Conservation (phyloP, 2,113 vertebrate genomes). For the Bungarus multicinctus region DNA sequence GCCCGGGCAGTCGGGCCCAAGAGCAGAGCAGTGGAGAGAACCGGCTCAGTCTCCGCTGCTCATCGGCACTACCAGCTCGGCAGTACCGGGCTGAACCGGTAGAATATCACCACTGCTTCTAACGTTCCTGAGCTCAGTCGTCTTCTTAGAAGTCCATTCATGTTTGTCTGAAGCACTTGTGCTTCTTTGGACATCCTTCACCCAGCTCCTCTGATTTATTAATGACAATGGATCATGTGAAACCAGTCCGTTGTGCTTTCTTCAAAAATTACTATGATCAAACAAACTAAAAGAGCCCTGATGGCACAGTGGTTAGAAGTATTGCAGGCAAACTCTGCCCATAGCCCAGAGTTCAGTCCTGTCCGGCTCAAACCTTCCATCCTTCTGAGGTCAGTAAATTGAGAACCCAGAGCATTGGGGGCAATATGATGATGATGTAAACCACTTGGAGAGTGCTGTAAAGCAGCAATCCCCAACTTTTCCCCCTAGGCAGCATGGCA, state of each 20-base stretch:
- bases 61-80: too few species aligned
- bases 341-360: not conserved
- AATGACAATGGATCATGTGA: not conserved
- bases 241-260: not conserved
- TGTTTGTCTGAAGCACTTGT: not conserved
- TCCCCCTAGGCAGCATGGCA: too few species aligned
- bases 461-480: not conserved
- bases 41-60: too few species aligned
- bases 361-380: not conserved
- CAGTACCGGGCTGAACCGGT: too few species aligned
- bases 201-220: not conserved
- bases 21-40: too few species aligned
- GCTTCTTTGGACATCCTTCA: not conserved
- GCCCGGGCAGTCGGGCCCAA: too few species aligned
- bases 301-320: not conserved
- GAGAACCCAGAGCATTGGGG: not conserved
- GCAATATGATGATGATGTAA: not conserved
- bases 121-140: not conserved
- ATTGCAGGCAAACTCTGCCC: not conserved
- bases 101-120: too few species aligned
- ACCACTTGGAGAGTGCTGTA: not conserved
- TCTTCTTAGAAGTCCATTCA: not conserved
- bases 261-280: not conserved
- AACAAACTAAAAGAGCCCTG: not conserved
- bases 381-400: not conserved